Percentiles rank a stretch among this genome's conserved stretches.
phyloP scores from a whole-genome alignment of 2,113 vertebrate species.

The Coregonus clupeaformis region DNA sequence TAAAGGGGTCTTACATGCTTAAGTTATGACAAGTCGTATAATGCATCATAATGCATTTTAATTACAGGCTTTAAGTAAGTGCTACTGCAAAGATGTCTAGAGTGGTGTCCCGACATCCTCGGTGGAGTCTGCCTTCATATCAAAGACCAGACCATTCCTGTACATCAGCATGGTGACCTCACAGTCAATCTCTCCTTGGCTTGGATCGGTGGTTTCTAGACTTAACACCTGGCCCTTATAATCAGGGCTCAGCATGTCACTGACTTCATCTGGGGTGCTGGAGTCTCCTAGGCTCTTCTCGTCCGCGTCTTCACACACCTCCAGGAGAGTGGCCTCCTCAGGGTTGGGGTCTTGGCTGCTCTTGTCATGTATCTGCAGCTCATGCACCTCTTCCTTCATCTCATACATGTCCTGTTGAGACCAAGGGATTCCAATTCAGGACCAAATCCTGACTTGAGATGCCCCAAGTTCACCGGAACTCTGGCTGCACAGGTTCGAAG shows the following conservation, averaged over 20 bases:
- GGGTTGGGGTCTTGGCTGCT: neutral
- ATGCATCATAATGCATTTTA: no score
- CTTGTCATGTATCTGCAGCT: slow-evolving; percentile 37
- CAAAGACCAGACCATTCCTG: slow-evolving; percentile 66
- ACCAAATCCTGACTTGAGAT: no score
- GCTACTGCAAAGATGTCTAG: neutral
- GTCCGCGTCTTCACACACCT: slow-evolving; percentile 9
- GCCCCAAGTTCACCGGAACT: no score
- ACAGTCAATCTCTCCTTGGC: slow-evolving; percentile 30
- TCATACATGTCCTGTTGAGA: slow-evolving; percentile 43
- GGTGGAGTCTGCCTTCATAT: slow-evolving; percentile 48
- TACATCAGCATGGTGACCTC: slow-evolving; percentile 57
- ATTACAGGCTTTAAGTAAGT: neutral
- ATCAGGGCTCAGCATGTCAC: neutral
- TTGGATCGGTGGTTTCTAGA: slow-evolving; percentile 20
- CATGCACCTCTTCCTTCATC: slow-evolving; percentile 53
- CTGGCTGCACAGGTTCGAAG: no score
- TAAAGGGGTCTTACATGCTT: no score
- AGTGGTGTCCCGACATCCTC: slow-evolving; percentile 12
- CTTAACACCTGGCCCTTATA: slow-evolving; percentile 33
- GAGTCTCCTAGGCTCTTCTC: slow-evolving; percentile 9
- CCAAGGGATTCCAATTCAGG: no score
- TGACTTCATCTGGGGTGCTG: slow-evolving; percentile 10
- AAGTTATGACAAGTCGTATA: no score
- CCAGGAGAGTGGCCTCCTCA: slow-evolving; percentile 6